Percentiles rank a stretch among this genome's conserved stretches.
Conservation (phyloP, 1,140 invertebrate species). For the Neodiprion pinetum region DNA sequence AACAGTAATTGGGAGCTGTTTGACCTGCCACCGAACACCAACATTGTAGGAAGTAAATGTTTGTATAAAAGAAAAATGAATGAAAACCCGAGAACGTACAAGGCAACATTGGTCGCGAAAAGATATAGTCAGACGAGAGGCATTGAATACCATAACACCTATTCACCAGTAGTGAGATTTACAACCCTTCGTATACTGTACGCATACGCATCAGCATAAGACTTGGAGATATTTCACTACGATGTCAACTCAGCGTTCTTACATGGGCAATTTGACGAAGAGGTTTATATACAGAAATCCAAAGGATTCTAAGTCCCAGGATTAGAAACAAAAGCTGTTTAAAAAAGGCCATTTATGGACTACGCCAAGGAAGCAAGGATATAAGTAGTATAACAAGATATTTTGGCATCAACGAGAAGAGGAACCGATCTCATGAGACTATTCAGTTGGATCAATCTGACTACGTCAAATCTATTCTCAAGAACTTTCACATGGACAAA, state of each 20-base stretch:
- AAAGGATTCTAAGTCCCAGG: slow-evolving; percentile 35
- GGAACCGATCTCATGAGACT: background rate
- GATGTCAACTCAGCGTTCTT: slow-evolving; percentile 45
- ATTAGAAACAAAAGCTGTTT: slow-evolving; percentile 30
- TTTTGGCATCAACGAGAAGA: background rate
- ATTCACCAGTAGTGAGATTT: slow-evolving; percentile 36
- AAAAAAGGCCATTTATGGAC: slow-evolving; percentile 45
- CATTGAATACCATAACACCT: slow-evolving; percentile 42
- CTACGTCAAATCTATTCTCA: background rate
- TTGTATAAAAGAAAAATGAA: slow-evolving; percentile 29
- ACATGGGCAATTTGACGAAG: slow-evolving; percentile 48
- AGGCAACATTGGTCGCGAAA: slow-evolving; percentile 45
- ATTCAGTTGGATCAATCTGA: background rate
- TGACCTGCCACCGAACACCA: slow-evolving; percentile 17
- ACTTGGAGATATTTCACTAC: slow-evolving; percentile 27
- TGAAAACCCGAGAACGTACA: slow-evolving; percentile 30
- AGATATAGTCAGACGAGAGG: slow-evolving; percentile 35
- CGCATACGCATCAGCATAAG: slow-evolving; percentile 19
- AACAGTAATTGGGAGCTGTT: slow-evolving; percentile 31
- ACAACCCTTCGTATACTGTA: slow-evolving; percentile 30
- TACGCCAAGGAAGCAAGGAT: slow-evolving; percentile 47
- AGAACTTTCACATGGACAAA: background rate
- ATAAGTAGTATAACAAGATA: background rate
- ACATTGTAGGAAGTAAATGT: slow-evolving; percentile 30
- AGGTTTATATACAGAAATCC: slow-evolving; percentile 47